phyloP scores from a whole-genome alignment of 2,888 invertebrate genomes.

The Lordiphosa fenestrarum region DNA sequence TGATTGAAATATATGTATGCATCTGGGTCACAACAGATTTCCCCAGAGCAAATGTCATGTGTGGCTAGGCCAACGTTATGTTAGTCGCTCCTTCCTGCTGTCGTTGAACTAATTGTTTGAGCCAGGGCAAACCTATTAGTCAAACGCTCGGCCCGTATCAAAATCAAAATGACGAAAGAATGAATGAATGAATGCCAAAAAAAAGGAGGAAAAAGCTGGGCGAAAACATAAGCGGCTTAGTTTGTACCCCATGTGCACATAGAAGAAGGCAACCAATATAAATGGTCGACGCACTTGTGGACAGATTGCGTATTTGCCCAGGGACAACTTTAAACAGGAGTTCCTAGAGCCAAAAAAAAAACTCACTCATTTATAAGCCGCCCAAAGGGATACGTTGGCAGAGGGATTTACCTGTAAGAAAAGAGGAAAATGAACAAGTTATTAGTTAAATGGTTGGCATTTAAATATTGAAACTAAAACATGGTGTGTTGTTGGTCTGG shows the following conservation, averaged over 20 bases:
- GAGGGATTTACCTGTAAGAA: too few species aligned
- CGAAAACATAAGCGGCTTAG: slow-evolving; percentile 55
- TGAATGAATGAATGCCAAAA: background rate
- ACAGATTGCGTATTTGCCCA: background rate
- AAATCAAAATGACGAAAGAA: background rate
- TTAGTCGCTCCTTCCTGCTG: too few species aligned
- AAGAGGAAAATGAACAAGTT: too few species aligned
- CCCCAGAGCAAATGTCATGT: too few species aligned
- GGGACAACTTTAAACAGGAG: too few species aligned
- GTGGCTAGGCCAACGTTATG: too few species aligned
- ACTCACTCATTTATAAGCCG: too few species aligned
- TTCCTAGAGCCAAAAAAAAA: too few species aligned
- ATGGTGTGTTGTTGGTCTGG: too few species aligned
- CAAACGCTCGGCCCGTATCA: slow-evolving; percentile 6
- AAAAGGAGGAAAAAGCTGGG: background rate
- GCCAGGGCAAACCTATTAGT: slow-evolving; percentile 12
- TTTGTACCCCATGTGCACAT: slow-evolving; percentile 21
- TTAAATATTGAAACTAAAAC: too few species aligned
- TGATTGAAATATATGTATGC: slow-evolving; percentile 60
- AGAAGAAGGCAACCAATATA: slow-evolving; percentile 6
- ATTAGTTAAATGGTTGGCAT: too few species aligned
- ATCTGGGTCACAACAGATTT: background rate
- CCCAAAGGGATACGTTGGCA: too few species aligned
- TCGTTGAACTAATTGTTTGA: slow-evolving; percentile 6
- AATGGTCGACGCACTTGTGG: slow-evolving; percentile 17